Percentiles rank a stretch among this genome's conserved stretches.
Conservation (phyloP, 2,113 vertebrate species). For the Aegithalos caudatus region DNA sequence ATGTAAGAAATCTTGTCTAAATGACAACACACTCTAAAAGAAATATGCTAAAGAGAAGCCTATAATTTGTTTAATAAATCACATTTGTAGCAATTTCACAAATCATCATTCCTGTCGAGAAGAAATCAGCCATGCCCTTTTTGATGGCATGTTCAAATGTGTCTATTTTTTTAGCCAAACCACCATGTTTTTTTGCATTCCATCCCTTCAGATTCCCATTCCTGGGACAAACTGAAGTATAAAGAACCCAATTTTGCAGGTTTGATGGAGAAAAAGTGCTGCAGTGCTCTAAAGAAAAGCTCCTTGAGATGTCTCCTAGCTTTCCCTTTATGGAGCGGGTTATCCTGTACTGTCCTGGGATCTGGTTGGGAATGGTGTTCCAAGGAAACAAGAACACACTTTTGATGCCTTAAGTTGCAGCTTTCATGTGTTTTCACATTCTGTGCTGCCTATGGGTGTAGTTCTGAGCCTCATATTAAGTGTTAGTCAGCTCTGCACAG, state of each 20-base stretch:
- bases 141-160: conserved; percentile 7
- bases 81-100: conserved; percentile 4
- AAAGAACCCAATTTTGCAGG: neutral
- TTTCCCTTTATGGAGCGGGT: neutral
- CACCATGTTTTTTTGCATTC: neutral
- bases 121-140: conserved; percentile 18
- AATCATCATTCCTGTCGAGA: neutral
- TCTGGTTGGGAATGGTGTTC: neutral
- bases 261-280: neutral
- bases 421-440: no score
- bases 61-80: neutral
- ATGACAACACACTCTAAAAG: neutral
- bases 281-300: neutral
- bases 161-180: neutral
- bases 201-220: neutral
- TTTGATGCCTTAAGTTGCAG: no score
- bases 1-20: neutral
- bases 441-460: no score
- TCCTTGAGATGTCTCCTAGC: neutral
- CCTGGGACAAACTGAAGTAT: neutral
- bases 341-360: neutral
- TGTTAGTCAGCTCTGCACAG: no score
- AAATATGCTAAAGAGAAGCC: neutral
- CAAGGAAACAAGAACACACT: neutral
- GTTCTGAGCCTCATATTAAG: no score